phyloP scores from a whole-genome alignment of 2,888 invertebrate species.

The Graphium colonna region DNA sequence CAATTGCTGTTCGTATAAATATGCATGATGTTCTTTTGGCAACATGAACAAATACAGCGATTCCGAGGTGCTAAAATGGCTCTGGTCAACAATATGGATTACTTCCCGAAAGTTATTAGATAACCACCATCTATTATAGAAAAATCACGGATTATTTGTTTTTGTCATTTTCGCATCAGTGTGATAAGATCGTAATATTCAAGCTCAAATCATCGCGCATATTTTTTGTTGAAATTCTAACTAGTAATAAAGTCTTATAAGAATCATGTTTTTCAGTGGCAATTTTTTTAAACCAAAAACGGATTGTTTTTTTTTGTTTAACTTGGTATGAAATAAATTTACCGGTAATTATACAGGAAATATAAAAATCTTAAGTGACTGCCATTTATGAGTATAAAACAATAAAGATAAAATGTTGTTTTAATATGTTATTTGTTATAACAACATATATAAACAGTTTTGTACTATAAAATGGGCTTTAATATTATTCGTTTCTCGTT shows the following conservation, averaged over 20 bases:
- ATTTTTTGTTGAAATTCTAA: background rate
- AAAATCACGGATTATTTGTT: slow-evolving; percentile 21
- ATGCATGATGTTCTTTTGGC: background rate
- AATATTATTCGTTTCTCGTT: too few species aligned
- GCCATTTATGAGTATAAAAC: background rate
- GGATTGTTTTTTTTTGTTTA: background rate
- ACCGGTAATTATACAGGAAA: background rate
- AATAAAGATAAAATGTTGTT: too few species aligned
- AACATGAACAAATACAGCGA: background rate
- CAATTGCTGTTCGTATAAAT: background rate
- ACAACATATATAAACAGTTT: too few species aligned
- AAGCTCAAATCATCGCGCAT: background rate
- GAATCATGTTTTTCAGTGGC: background rate
- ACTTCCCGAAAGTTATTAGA: slow-evolving; percentile 24
- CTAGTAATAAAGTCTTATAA: background rate
- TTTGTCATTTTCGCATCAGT: slow-evolving; percentile 29
- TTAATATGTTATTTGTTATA: too few species aligned
- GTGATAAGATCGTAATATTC: slow-evolving; percentile 22
- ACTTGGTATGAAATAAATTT: background rate
- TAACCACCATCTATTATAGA: slow-evolving; percentile 22
- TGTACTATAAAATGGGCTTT: too few species aligned
- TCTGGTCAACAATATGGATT: slow-evolving; percentile 16
- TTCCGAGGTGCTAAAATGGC: background rate
- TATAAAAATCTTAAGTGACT: background rate
- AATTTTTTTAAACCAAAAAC: background rate